Evolutionary conservation across 1,140 invertebrate species (phyloP).

Genomic region (Popillia japonica): DNA sequence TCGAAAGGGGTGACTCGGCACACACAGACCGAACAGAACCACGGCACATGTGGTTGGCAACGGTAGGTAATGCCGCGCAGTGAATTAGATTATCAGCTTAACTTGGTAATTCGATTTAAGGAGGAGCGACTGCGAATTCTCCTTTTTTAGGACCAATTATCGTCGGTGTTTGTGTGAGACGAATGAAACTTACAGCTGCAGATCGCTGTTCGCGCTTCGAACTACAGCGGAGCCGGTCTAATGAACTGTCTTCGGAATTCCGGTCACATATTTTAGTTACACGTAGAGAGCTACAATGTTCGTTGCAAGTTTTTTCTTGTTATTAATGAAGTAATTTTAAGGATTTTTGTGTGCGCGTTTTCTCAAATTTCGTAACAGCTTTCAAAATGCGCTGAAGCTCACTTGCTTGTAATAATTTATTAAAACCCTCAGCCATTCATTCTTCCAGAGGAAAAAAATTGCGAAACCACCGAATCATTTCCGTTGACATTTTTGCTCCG

Average conservation of each 20-base stretch:
- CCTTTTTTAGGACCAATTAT: neutral
- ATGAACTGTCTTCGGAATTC: neutral
- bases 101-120: conserved; percentile 1
- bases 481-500: no score
- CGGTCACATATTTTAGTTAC: neutral
- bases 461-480: no score
- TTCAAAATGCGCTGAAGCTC: no score
- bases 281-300: no score
- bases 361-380: no score
- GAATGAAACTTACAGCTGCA: neutral
- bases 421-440: no score
- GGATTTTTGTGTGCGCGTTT: no score
- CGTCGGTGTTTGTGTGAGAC: neutral
- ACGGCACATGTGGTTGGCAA: neutral
- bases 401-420: no score
- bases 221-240: neutral
- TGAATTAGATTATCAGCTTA: conserved; percentile 7
- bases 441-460: no score
- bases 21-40: no score
- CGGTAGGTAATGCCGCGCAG: neutral
- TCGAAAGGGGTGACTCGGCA: neutral
- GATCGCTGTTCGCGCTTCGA: neutral
- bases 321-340: no score
- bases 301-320: no score
- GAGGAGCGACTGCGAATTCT: neutral